Base-by-base conservation (phyloP, 2,888 invertebrate genomes). In the Choreutis nemorana region DNA sequence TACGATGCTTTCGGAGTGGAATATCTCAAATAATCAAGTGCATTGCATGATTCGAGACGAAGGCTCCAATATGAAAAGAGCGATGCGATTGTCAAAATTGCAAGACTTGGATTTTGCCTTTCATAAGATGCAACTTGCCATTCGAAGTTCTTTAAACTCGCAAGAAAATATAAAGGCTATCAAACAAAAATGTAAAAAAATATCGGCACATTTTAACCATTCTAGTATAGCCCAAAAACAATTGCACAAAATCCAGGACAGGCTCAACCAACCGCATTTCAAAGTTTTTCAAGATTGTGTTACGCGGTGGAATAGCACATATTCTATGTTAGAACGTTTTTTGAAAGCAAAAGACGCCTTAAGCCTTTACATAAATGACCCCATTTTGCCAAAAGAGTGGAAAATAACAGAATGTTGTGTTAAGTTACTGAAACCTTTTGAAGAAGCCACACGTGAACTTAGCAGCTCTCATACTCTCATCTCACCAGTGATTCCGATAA, bases 211-310 rank as follows among this genome's bases (percentile, higher is more conserved):
- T 40, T 50, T 50, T 24, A 43, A 43, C 22, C 39, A 45, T 23
- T 49, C 45, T n/a, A 44, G 37, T 4, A 44, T 51, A 14, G 48
- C 54, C 13, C 49, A 44, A 26, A 41, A 42, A 27, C 37, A 50
- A 37, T 41, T 44, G 21, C 12, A 33, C 31, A 26, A 23, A 39
- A 41, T 43, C 31, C 41, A 44, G 32, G 39, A 47, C 28, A 36
- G 39, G 27, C 40, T 44, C 2, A 42, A 42, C 31, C 42, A 42
- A 41, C 40, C 37, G 1, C 39, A 37, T 23, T 36, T 44, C 9
- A 37, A 38, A 35, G 40, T 45, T 10, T 36, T 43, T 7, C 44
- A 45, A 29, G 43, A 48, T 37, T 45, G 44, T 41, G 31, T 38
- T 5, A 50, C 48, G 23, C 36, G 46, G 18, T 48, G 45, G 46